Evolutionary conservation across 2,113 vertebrate genomes (phyloP), one percentile per base, ranked within the genome.

Genomic region (Antidorcas marsupialis): DNA sequence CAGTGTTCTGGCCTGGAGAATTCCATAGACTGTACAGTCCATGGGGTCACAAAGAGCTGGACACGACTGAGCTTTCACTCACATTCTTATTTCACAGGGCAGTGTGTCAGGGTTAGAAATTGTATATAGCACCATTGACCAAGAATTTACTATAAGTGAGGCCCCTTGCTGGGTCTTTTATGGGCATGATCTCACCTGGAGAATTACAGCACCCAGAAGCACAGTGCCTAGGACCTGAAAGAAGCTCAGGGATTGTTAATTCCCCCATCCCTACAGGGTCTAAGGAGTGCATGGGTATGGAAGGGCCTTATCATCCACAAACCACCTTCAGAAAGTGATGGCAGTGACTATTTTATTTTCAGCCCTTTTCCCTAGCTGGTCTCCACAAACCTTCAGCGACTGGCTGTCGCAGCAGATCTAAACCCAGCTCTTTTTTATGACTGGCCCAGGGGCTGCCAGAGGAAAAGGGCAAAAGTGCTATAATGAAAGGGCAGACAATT

Each of bases 401-500:
- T 23, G 47, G 33, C 15, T 27, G 36, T 84, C 76, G 7, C 45
- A 1, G n/a, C 57, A 52, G 64, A 85, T 52, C 86, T 57, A n/a
- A 60, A 67, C 89, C 50, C 27, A 28, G 60, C 16, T 81, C 57
- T 88, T 79, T 91, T 97, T 96, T 95, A 89, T 43, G 79, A 57
- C 23, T 71, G 94, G 88, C 98, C 94, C 25, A 2, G 74, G 36
- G 95, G 88, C 88, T 93, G 74, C 86, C 76, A 95, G 87, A 84
- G 79, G 59, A 82, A 88, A 96, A 89, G 95, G 91, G 88, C 92
- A 94, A 21, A 76, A 76, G 87, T 64, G 84, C 92, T 52, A 53
- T 97, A 96, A 97, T 97, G 88, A 97, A 97, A 95, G 95, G 64
- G 53, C 64, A 96, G 95, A 91, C 95, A 97, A 97, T 97, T 94